Evolutionary conservation across 1,140 invertebrate genomes (phyloP).

Genomic region (Diachasma alloeum): DNA sequence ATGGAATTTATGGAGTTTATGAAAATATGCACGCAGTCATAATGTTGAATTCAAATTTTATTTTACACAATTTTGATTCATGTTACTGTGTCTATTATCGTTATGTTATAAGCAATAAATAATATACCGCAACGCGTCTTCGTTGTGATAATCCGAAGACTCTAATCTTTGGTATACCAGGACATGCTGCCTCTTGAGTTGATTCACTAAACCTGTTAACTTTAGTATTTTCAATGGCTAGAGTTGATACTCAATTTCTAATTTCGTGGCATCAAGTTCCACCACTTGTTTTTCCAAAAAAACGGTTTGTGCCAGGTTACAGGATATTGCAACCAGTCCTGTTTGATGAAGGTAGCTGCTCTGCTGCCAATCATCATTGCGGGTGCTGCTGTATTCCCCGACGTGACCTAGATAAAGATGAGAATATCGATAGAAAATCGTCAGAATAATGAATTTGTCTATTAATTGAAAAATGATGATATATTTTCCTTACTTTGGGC

Average conservation of each 20-base stretch:
- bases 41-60: too few relatives aligned
- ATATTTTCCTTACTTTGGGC: slow-evolving; percentile 54
- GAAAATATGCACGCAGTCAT: too few relatives aligned
- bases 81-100: background rate
- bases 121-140: background rate
- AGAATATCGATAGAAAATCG: background rate
- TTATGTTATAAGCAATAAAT: background rate
- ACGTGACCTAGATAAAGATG: slow-evolving; percentile 51
- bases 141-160: background rate
- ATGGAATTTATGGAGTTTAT: too few relatives aligned
- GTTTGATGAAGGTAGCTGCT: slow-evolving; percentile 62
- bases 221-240: background rate
- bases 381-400: slow-evolving; percentile 65
- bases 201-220: too few relatives aligned
- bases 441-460: slow-evolving; percentile 22
- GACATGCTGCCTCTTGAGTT: too few relatives aligned
- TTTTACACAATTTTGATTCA: background rate
- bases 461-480: background rate
- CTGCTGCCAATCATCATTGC: slow-evolving; percentile 70
- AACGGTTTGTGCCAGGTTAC: slow-evolving; percentile 51
- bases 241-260: background rate
- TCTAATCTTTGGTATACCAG: background rate
- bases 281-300: slow-evolving; percentile 35
- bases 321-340: slow-evolving; percentile 52
- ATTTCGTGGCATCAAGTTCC: background rate